Conservation (phyloP, 2,888 invertebrate genomes). For the Empis stercorea region DNA sequence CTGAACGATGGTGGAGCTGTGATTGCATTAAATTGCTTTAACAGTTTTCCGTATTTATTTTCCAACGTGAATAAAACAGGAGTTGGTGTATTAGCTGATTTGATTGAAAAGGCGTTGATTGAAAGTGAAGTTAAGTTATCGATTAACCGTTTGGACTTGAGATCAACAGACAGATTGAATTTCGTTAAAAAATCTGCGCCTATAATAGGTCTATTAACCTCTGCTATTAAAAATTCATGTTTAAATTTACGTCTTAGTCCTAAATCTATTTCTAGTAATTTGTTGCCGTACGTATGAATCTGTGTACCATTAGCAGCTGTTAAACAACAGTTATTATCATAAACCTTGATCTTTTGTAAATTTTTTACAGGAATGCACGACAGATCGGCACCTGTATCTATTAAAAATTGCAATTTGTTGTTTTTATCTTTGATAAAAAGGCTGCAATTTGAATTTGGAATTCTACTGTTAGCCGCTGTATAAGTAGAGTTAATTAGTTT, state of each 20-base stretch:
- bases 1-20: neutral
- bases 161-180: neutral
- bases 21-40: neutral
- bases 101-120: neutral
- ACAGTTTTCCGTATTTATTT: neutral
- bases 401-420: neutral
- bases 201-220: constrained; percentile 1
- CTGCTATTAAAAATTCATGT: constrained; percentile 1
- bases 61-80: neutral
- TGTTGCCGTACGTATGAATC: neutral
- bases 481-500: constrained; percentile 3
- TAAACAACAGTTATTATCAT: neutral
- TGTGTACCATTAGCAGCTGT: constrained; percentile 3
- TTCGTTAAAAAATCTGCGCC: constrained; percentile 1
- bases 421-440: constrained; percentile 4
- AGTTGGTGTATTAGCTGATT: neutral
- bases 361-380: neutral
- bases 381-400: constrained; percentile 2
- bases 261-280: constrained; percentile 1
- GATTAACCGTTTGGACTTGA: neutral
- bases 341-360: no score
- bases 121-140: neutral
- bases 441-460: neutral
- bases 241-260: constrained; percentile 3
- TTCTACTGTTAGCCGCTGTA: constrained; percentile 6